phyloP scores from a whole-genome alignment of 1,140 invertebrate species.

The Drosophila miranda region DNA sequence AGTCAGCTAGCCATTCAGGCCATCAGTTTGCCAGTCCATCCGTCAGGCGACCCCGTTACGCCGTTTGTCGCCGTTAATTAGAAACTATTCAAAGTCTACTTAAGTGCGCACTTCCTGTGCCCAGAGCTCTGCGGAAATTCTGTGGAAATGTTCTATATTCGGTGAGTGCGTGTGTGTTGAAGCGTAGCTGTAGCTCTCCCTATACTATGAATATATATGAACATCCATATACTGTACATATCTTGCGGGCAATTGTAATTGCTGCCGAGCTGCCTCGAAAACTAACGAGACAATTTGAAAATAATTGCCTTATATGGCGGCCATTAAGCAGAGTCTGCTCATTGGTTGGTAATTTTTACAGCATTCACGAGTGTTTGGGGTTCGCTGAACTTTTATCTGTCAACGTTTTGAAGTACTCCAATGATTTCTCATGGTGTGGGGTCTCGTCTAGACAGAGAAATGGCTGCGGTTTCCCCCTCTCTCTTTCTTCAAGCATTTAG shows the following conservation, averaged over 20 bases:
- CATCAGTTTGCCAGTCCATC: conserved; percentile 25
- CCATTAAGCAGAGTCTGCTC: conserved; percentile 64
- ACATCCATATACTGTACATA: background rate
- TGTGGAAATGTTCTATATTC: conserved; percentile 29
- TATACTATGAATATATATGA: background rate
- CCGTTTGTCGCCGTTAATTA: conserved; percentile 74
- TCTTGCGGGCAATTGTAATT: conserved; percentile 69
- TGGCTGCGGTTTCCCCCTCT: conserved; percentile 43
- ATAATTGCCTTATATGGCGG: conserved; percentile 72
- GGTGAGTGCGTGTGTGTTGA: conserved; percentile 59
- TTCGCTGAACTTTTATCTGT: conserved; percentile 76
- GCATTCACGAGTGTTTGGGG: conserved; percentile 40
- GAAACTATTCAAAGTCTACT: conserved; percentile 80
- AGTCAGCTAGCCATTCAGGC: conserved; percentile 18
- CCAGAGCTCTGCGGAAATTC: background rate
- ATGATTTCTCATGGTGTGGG: conserved; percentile 41
- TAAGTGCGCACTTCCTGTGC: conserved; percentile 73
- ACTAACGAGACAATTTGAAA: conserved; percentile 78
- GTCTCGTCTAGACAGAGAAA: conserved; percentile 40
- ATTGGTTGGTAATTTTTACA: conserved; percentile 50
- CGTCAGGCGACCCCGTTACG: conserved; percentile 64
- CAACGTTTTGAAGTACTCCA: conserved; percentile 46
- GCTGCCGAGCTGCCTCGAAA: conserved; percentile 57
- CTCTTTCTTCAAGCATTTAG: background rate
- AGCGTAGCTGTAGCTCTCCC: conserved; percentile 65